phyloP scores from a whole-genome alignment of 2,797 vertebrate genomes.

The Acanthis flammea region DNA sequence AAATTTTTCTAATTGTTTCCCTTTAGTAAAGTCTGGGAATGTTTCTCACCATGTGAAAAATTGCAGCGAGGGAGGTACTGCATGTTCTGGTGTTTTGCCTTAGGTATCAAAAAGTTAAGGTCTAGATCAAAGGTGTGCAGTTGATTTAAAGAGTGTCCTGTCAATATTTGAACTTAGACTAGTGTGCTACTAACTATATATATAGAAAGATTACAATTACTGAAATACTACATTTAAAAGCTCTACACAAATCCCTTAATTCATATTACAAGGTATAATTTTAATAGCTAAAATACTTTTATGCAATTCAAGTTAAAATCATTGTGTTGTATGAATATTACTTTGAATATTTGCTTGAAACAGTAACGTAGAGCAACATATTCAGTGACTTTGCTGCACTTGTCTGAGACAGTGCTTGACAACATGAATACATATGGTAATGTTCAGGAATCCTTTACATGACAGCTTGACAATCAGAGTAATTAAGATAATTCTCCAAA shows the following conservation, averaged over 20 bases:
- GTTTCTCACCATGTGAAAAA: neutral
- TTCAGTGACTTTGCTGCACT: neutral
- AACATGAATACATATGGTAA: neutral
- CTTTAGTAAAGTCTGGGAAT: neutral
- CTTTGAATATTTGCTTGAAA: neutral
- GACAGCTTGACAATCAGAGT: neutral
- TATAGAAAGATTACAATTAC: neutral
- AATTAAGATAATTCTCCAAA: neutral
- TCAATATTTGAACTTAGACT: neutral
- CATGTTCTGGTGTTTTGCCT: neutral
- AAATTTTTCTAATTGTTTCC: neutral
- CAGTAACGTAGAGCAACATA: neutral
- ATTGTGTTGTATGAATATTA: neutral
- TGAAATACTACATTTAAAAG: neutral
- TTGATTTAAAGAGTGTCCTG: neutral
- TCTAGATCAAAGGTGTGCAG: neutral
- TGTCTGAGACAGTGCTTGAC: neutral
- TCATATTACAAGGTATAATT: neutral
- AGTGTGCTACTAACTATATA: neutral
- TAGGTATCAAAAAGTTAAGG: neutral
- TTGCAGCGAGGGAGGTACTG: neutral
- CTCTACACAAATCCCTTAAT: fast-evolving
- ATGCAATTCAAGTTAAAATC: neutral
- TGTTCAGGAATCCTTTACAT: neutral
- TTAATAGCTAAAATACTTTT: neutral